Conservation (phyloP, 2,888 invertebrate species). For the Octonoba sinensis region DNA sequence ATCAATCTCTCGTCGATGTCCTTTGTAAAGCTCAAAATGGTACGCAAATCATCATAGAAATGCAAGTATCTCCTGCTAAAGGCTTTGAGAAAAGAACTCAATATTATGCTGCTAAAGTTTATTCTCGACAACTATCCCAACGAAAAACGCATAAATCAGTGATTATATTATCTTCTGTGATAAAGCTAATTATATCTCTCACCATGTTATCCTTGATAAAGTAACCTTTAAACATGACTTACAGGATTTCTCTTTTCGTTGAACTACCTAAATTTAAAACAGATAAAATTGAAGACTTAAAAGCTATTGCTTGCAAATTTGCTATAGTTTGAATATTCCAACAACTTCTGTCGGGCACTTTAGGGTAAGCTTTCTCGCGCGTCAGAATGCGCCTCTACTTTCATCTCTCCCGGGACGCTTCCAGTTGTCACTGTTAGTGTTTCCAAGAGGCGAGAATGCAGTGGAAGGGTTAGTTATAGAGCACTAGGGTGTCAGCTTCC, state of each 20-base stretch:
- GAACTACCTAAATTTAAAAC: conserved; percentile 10
- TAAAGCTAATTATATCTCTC: conserved; percentile 5
- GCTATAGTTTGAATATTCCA: too few relatives aligned
- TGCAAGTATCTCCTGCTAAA: neutral
- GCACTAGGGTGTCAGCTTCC: too few relatives aligned
- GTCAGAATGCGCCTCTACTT: too few relatives aligned
- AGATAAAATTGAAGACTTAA: conserved; percentile 2
- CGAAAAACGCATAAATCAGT: neutral
- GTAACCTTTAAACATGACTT: conserved; percentile 2
- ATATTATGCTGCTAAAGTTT: conserved; percentile 14
- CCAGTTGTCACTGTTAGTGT: too few relatives aligned
- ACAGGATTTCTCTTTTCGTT: conserved; percentile 7
- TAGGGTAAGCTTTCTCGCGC: too few relatives aligned
- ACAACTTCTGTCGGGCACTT: too few relatives aligned
- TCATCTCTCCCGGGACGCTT: too few relatives aligned
- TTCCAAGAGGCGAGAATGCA: too few relatives aligned
- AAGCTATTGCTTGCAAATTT: neutral
- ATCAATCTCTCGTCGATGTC: neutral
- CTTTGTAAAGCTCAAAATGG: neutral
- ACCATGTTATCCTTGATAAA: conserved; percentile 12
- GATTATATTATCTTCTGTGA: neutral
- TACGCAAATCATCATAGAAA: conserved; percentile 8
- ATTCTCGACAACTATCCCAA: conserved; percentile 1
- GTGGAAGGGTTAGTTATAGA: too few relatives aligned
- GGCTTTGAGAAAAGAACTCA: conserved; percentile 10